Evolutionary conservation across 2,113 vertebrate genomes (phyloP), one percentile per base, ranked within the genome.

Genomic region (Chauna torquata): DNA sequence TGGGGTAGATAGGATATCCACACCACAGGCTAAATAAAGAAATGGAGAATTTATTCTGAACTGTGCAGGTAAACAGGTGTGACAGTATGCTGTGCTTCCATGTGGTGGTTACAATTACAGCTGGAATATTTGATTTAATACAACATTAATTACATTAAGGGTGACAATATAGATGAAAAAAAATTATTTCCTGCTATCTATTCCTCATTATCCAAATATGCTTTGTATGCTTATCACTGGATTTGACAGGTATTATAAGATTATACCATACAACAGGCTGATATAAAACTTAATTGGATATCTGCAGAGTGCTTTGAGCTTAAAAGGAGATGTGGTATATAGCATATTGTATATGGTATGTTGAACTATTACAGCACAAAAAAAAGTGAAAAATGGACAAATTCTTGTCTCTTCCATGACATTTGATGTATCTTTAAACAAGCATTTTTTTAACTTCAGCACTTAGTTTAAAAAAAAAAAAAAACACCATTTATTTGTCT

Each of bases 391-490:
- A 54, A 42, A 38, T 65, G 38, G 59, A 59, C 1, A 75, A 38
- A 5, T 88, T 68, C 12, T 77, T 69, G 2, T 42, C 12, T 68
- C 6, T 52, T 86, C 30, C 59, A 42, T 8, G 1, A 11, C 19
- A 47, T 18, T 22, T 15, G 47, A 4, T 12, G 11, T 6, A 27
- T 38, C 18, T 47, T 47, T 58, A 52, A 57, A 40, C 14, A 52
- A 3, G 62, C 0, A 2, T 11, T 42, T 9, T 15, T 25, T 28
- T 45, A 66, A 42, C 18, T 45, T 6, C 24, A 44, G 4, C 3
- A 5, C 5, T 68, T 55, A 50, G 4, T 49, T 84, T 28, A 36
- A 57, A 47, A 55, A 7, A 15, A 75, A 61, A 62, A 40, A 20
- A 6, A 3, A 6, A 3, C 8, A 13, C 5, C 8, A 11, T 66